Percentiles rank a stretch among this genome's conserved stretches.
Evolutionary conservation across 2,888 invertebrate genomes (phyloP).

Genomic region (Neoscelio sp.): DNA sequence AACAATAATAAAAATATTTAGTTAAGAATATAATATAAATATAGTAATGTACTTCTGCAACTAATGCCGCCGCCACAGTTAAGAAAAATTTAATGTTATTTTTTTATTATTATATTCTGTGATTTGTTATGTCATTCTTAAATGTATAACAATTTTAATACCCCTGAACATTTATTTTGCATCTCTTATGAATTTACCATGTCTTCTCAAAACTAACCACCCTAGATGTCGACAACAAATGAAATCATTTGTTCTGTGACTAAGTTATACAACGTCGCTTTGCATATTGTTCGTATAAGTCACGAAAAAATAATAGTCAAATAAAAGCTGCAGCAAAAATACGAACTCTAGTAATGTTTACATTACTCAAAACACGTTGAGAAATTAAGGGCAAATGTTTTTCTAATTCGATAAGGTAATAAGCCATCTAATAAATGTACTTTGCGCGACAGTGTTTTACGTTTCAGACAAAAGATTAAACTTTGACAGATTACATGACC

Average conservation of each 20-base stretch:
- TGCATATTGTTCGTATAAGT: not conserved
- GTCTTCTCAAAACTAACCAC: not conserved
- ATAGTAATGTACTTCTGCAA: conserved; percentile 59
- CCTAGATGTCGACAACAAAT: conserved; percentile 27
- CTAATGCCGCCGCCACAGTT: conserved; percentile 44
- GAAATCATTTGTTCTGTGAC: conserved; percentile 13
- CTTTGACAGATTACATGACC: conserved; percentile 33
- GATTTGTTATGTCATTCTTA: conserved; percentile 47
- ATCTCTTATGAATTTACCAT: too few species aligned
- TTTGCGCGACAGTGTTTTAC: too few species aligned
- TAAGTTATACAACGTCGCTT: conserved; percentile 6
- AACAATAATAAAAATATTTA: too few species aligned
- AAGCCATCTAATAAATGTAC: conserved; percentile 8
- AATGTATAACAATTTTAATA: conserved; percentile 37
- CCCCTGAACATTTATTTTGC: conserved; percentile 16
- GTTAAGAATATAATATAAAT: too few species aligned
- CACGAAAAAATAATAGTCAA: conserved; percentile 5
- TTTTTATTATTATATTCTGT: conserved; percentile 41
- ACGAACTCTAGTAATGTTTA: not conserved
- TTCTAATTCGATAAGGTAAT: conserved; percentile 16
- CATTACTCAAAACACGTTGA: too few species aligned
- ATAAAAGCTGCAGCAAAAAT: not conserved
- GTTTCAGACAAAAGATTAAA: conserved; percentile 23
- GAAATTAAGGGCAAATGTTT: not conserved
- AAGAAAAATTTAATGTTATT: conserved; percentile 51